These are phyloP conservation scores for Oscheius sp. DNA, from an alignment of 2,888 invertebrate species.

Conservation along the genomic window DNA sequence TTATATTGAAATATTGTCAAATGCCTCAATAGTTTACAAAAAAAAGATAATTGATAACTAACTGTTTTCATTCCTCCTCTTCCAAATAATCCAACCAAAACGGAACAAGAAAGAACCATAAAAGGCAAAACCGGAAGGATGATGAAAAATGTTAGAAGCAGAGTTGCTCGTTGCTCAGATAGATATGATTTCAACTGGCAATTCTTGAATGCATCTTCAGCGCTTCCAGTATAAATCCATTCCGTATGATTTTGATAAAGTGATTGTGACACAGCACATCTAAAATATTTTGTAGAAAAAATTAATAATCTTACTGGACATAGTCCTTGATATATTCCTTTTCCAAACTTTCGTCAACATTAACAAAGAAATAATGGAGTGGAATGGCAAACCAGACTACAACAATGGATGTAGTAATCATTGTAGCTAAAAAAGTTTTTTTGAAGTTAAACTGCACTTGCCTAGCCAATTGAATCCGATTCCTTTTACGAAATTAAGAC, in stretches of 20 bases:
- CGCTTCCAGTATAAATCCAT: background rate
- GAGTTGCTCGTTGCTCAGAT: background rate
- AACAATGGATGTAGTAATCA: background rate
- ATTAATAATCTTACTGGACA: background rate
- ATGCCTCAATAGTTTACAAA: background rate
- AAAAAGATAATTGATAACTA: no score
- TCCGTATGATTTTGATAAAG: background rate
- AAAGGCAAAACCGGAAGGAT: background rate
- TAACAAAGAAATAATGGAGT: background rate
- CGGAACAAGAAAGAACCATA: background rate
- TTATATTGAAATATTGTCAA: background rate
- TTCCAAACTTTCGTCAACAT: background rate
- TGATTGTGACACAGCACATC: conserved; percentile 3
- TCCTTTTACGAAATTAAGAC: background rate
- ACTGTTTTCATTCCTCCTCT: conserved; percentile 22
- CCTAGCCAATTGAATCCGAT: conserved; percentile 8
- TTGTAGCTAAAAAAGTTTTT: background rate
- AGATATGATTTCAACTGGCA: conserved; percentile 3
- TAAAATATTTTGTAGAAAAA: background rate
- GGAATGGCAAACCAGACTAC: background rate
- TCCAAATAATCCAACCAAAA: conserved; percentile 11
- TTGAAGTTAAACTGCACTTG: background rate
- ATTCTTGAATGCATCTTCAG: conserved; percentile 5
- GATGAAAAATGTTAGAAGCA: background rate
- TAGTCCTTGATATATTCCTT: background rate